Evolutionary conservation across 2,888 invertebrate species (phyloP).

Genomic region (Dromius quadrimaculatus): DNA sequence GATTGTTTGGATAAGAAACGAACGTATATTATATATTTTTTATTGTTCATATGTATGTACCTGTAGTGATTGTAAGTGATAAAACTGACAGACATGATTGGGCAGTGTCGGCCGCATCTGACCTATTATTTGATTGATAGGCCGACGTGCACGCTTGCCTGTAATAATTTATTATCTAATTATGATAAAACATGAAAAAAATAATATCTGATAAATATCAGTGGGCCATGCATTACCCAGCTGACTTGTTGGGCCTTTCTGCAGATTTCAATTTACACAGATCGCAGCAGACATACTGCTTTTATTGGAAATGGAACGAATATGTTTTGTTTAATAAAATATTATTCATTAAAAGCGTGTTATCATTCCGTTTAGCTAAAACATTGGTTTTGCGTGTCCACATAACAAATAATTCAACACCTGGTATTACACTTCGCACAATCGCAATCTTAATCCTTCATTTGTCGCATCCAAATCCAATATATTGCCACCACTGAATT

Average conservation of each 20-base stretch:
- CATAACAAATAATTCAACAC: neutral
- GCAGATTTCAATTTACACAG: conserved; percentile 50
- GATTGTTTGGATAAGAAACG: conserved; percentile 53
- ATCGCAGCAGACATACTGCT: conserved; percentile 50
- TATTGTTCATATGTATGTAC: conserved; percentile 46
- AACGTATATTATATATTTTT: conserved; percentile 49
- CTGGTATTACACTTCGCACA: conserved; percentile 1
- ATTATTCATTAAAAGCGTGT: conserved; percentile 51
- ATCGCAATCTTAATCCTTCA: conserved; percentile 8
- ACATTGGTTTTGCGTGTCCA: neutral
- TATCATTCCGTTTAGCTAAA: conserved; percentile 38
- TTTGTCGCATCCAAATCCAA: no score
- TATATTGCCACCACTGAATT: no score
- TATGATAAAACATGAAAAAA: conserved; percentile 40
- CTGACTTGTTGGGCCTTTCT: conserved; percentile 49
- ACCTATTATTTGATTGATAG: conserved; percentile 20
- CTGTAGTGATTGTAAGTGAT: conserved; percentile 42
- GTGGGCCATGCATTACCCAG: conserved; percentile 48
- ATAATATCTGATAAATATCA: conserved; percentile 47
- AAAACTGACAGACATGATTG: conserved; percentile 46
- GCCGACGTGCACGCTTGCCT: conserved; percentile 49
- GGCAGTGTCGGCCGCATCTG: conserved; percentile 42
- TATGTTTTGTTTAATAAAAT: conserved; percentile 53
- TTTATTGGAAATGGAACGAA: conserved; percentile 51
- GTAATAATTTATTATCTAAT: conserved; percentile 42